A percentile compares a stretch with the other conserved stretches of the same genome.
Evolutionary conservation across 1,140 invertebrate species (phyloP).

Genomic region (Physella acuta): DNA sequence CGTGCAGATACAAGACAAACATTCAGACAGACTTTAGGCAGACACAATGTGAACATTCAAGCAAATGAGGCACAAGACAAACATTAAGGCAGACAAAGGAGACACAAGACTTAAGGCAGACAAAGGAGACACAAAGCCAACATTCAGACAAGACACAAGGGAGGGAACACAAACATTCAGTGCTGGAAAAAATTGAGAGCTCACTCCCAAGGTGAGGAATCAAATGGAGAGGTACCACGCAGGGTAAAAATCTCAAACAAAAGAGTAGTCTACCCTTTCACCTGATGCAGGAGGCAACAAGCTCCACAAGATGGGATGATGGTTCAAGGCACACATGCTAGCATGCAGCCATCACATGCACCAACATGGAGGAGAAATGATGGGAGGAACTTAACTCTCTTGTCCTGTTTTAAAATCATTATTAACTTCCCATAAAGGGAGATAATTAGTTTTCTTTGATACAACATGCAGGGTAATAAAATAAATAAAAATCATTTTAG

Average conservation of each 20-base stretch:
- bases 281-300: constrained; percentile 17
- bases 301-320: no score
- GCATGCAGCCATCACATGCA: no score
- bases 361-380: no score
- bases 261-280: constrained; percentile 12
- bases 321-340: no score
- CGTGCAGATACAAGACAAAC: neutral
- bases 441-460: no score
- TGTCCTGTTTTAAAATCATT: no score
- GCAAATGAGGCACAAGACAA: neutral
- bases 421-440: no score
- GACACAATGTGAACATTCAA: neutral
- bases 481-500: no score
- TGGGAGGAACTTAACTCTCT: no score
- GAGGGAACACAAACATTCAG: neutral
- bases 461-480: no score
- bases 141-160: neutral
- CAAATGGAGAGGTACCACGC: neutral
- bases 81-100: neutral
- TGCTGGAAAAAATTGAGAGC: neutral
- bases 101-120: neutral
- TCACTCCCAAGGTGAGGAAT: neutral
- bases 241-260: no score
- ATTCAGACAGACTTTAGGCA: neutral
- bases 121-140: neutral